Percentiles rank a stretch among this genome's conserved stretches.
Evolutionary conservation across 2,888 invertebrate species (phyloP).

Genomic region (Pandemis cinnamomeana): DNA sequence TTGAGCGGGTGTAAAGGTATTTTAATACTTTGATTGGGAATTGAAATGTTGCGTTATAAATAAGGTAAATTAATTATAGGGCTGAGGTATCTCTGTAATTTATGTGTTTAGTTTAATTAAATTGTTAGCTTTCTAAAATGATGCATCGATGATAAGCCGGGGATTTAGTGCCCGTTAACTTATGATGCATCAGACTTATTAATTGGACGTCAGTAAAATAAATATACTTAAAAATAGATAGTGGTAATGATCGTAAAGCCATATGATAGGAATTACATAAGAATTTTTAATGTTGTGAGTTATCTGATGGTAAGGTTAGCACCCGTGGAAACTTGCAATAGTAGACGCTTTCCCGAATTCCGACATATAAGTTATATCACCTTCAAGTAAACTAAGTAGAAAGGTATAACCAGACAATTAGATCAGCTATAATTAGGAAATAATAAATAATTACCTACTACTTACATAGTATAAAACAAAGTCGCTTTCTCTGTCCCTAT

Average conservation of each 20-base stretch:
- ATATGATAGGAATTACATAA: too few relatives aligned
- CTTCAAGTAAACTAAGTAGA: not conserved
- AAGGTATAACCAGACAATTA: not conserved
- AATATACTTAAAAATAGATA: not conserved
- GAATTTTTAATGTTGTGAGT: too few relatives aligned
- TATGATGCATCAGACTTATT: constrained; percentile 21
- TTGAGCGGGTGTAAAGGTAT: constrained; percentile 31
- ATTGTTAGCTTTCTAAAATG: constrained; percentile 33
- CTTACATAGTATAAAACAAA: too few relatives aligned
- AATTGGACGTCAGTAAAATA: not conserved
- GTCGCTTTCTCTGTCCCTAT: too few relatives aligned
- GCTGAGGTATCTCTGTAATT: constrained; percentile 28
- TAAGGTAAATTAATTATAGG: constrained; percentile 32
- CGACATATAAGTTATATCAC: not conserved
- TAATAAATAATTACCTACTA: too few relatives aligned
- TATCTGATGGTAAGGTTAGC: too few relatives aligned
- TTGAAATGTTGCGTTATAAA: constrained; percentile 37
- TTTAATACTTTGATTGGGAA: constrained; percentile 32
- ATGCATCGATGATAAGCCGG: constrained; percentile 20
- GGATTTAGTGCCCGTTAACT: constrained; percentile 9
- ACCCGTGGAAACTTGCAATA: too few relatives aligned
- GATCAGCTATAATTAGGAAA: not conserved
- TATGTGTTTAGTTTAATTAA: constrained; percentile 37
- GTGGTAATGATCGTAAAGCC: not conserved
- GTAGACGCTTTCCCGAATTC: not conserved